Evolutionary conservation across 2,888 invertebrate genomes (phyloP), one percentile per base, ranked within the genome.

Genomic region (Drosophila formosana): DNA sequence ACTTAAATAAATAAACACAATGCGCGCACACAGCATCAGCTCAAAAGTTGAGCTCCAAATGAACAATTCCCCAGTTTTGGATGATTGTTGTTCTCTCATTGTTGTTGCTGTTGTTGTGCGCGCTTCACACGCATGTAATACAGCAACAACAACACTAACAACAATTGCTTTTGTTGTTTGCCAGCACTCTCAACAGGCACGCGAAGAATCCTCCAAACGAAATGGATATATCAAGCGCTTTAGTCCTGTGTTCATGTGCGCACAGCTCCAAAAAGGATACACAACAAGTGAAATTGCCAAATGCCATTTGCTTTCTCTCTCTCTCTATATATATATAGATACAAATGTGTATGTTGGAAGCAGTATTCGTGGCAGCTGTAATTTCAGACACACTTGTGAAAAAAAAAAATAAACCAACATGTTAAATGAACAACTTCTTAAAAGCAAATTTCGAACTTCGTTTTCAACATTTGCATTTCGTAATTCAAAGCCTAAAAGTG

Each of bases 201-300:
- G 83, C 83, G 72, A 83, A 83, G 83, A 83, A 83, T 83, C 86
- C 83, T 83, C 86, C 81, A 81, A 86, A 75, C 72, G 79, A 75
- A 86, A 83, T 83, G 86, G 86, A 83, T 83, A 83, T 81, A 82
- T 76, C 66, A 73, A 82, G 80, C 58, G 66, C 71, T 69, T 78
- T 67, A 55, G 61, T 74, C 62, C 66, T 66, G 50, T 43, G 61
- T 18, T 18, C 47, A 7, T 45, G 57, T 34, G 28, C 25, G 57
- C 18, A 18, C 18, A 18, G 18, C 46, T 57, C 26, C 57, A 37
- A 57, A 43, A 72, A 75, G 83, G 78, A 80, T 72, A 73, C 75
- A 70, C 62, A 61, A 43, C 73, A 62, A 78, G 47, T 65, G 72
- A 84, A 85, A 82, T 78, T 80, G 73, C 80, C 78, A 82, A 82